Evolutionary conservation across 2,888 invertebrate genomes (phyloP), one percentile per base, ranked within the genome.

Genomic region (Spialia ferax): DNA sequence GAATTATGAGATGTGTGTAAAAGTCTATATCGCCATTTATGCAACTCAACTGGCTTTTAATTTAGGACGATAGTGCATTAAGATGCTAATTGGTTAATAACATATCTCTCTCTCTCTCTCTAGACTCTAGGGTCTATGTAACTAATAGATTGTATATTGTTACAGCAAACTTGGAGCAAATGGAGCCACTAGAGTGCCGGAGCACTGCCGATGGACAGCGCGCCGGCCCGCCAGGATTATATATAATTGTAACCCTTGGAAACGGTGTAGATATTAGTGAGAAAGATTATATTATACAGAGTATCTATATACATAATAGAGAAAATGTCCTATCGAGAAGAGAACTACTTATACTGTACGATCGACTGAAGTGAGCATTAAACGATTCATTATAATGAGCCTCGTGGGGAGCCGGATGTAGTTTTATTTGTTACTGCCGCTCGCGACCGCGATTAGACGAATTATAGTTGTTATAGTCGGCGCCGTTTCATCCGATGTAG

Each of bases 201-300:
- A 75, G 77, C 77, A 74, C 77, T 75, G 75, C 75, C 71, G 77
- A 23, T 18, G 23, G 48, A 23, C n/a, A 23, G 62, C 35, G 52
- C 35, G 52, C 67, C 72, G 69, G 74, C 71, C 75, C 74, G 81
- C 84, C 83, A 83, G 87, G 85, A 84, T 84, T 86, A 86, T 87
- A 86, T 86, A 87, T 85, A 86, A 87, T 84, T 88, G 87, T 88
- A 89, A 90, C 88, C 89, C 88, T 85, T 85, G 90, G 87, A 87
- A 86, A 86, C 91, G 93, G 93, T 93, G 92, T 93, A 93, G 93
- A 93, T 93, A 93, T 91, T 93, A 93, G 91, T 91, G 91, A 93
- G 89, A 92, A 89, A 93, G 88, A 89, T 89, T 92, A 91, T 92
- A 90, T 89, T 87, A 93, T 90, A 93, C 91, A 92, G 91, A 92